A percentile compares a stretch with the other conserved stretches of the same genome.
Conservation (phyloP, 2,888 invertebrate species). For the Drosophila pegasa region DNA sequence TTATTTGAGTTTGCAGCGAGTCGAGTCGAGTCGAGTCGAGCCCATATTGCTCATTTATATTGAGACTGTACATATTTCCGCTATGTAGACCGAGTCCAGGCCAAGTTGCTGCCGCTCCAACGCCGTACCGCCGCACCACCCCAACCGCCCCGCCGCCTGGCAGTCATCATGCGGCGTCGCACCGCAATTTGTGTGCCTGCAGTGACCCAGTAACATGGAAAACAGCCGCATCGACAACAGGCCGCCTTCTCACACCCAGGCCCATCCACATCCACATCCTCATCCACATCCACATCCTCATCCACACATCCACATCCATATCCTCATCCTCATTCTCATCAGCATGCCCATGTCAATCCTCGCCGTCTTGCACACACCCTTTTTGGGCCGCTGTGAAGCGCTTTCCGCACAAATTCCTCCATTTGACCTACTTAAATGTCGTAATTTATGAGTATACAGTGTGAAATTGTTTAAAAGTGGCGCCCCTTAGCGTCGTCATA, state of each 20-base stretch:
- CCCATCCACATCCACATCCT: constrained; percentile 1
- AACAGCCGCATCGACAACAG: constrained; percentile 71
- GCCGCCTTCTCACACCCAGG: constrained; percentile 29
- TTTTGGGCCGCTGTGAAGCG: constrained; percentile 65
- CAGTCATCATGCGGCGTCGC: constrained; percentile 61
- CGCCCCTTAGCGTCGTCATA: constrained; percentile 43
- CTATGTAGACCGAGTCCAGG: constrained; percentile 37
- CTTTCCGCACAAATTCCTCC: constrained; percentile 82
- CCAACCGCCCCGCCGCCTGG: constrained; percentile 8
- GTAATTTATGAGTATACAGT: constrained; percentile 81
- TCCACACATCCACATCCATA: constrained; percentile 5
- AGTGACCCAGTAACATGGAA: constrained; percentile 80
- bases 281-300: constrained; percentile 10
- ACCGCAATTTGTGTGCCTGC: constrained; percentile 82
- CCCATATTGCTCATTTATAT: constrained; percentile 78
- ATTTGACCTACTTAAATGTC: constrained; percentile 82
- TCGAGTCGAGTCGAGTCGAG: constrained; percentile 14
- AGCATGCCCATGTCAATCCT: constrained; percentile 4
- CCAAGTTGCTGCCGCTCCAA: constrained; percentile 22
- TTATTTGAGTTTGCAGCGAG: constrained; percentile 62
- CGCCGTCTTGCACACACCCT: constrained; percentile 49
- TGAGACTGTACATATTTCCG: constrained; percentile 62
- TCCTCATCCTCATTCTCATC: constrained; percentile 24
- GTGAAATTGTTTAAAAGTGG: constrained; percentile 78
- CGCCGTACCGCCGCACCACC: not conserved